Evolutionary conservation across 1,140 invertebrate genomes (phyloP).

Genomic region (Nomia melanderi): DNA sequence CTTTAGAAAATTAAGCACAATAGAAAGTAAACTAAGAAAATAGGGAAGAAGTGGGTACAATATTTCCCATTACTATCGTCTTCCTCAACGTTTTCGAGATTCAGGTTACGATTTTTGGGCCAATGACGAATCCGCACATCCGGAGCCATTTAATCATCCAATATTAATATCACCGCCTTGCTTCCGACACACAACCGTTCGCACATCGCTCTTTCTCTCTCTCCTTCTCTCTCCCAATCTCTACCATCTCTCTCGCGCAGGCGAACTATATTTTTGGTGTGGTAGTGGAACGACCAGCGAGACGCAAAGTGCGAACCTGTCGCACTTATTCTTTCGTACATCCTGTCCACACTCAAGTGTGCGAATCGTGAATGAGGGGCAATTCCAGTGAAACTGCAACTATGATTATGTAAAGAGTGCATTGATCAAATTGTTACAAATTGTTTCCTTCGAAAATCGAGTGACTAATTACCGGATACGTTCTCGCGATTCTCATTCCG

Average conservation of each 20-base stretch:
- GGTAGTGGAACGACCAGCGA: conserved; percentile 41
- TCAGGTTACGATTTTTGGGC: conserved; percentile 63
- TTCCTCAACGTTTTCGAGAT: conserved; percentile 19
- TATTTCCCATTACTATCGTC: conserved; percentile 26
- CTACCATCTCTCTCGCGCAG: conserved; percentile 10
- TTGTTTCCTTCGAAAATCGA: not conserved
- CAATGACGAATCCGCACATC: conserved; percentile 70
- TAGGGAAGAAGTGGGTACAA: not conserved
- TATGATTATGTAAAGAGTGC: not conserved
- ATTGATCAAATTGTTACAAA: not conserved
- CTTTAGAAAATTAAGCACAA: not conserved
- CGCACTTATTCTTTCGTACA: conserved; percentile 45
- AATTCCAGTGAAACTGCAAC: conserved; percentile 8
- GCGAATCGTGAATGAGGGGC: conserved; percentile 41
- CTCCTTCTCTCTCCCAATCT: not conserved
- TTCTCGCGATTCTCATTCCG: too few relatives aligned
- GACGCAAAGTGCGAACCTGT: conserved; percentile 52
- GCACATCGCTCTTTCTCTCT: conserved; percentile 33
- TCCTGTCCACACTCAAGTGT: not conserved
- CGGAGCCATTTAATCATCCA: conserved; percentile 78
- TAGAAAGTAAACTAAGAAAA: too few relatives aligned
- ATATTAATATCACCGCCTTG: conserved; percentile 77
- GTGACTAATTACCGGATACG: too few relatives aligned
- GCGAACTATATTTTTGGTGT: conserved; percentile 64
- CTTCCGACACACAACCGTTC: conserved; percentile 65